phyloP scores from a whole-genome alignment of 2,113 vertebrate genomes.

The Proterorhinus semilunaris region DNA sequence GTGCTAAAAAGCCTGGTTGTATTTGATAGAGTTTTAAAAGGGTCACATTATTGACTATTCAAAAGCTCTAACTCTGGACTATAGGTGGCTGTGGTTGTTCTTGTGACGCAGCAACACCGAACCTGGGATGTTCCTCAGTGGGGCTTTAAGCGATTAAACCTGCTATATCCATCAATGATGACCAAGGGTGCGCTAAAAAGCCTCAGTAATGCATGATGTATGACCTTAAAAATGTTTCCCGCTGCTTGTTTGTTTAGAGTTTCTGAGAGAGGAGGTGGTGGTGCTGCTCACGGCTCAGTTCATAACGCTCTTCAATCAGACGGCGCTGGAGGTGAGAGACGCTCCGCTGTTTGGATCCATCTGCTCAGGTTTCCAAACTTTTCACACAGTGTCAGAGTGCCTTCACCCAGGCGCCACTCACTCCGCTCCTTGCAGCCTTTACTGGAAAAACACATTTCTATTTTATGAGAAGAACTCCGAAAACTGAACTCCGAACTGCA shows the following conservation, averaged over 20 bases:
- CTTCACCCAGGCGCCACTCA: constrained; percentile 28
- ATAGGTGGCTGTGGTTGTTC: too few species aligned
- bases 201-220: too few species aligned
- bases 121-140: too few species aligned
- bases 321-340: constrained; percentile 80
- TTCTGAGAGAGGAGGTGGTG: constrained; percentile 82
- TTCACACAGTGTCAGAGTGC: constrained; percentile 43
- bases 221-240: constrained; percentile 23
- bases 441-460: constrained; percentile 20
- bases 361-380: constrained; percentile 50
- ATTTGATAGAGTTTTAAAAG: too few species aligned
- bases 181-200: too few species aligned
- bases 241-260: constrained; percentile 59
- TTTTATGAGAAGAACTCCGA: constrained; percentile 22
- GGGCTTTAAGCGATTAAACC: too few species aligned
- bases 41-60: too few species aligned
- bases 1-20: constrained; percentile 19
- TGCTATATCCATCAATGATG: too few species aligned
- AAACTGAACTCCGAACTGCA: neutral
- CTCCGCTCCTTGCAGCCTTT: constrained; percentile 23
- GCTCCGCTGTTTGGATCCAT: constrained; percentile 44
- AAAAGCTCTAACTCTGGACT: too few species aligned
- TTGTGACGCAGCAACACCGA: too few species aligned
- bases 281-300: constrained; percentile 85
- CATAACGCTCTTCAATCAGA: constrained; percentile 87